Base-by-base conservation (phyloP, 2,113 vertebrate species). In the Actenoides lindsayi region DNA sequence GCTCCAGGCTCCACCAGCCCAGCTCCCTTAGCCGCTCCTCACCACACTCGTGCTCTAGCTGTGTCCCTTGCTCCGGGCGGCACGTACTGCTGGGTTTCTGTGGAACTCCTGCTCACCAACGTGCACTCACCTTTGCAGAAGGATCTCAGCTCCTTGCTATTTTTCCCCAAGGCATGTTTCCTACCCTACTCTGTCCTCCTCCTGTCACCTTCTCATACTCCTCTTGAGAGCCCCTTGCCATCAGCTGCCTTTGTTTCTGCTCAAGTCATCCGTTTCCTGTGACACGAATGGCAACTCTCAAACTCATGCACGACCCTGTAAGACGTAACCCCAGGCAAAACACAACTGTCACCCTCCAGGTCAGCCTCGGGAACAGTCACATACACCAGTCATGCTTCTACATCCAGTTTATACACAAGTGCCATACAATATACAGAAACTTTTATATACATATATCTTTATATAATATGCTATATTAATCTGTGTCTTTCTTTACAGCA, bases 391-490 rank as follows among this genome's bases (percentile, higher is more conserved):
- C 42, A 71, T 86, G 97, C 96, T 96, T 97, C 97, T 94, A 96
- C 97, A 94, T 94, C 73, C 97, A 97, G 83, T 98, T 98, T 98
- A 98, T 98, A 97, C 97, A 98, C 86, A 78, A 78, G 98, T 94
- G 97, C 96, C 98, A 94, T 96, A 96, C 96, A 97, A 98, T 97
- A 94, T 98, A 98, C 97, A 98, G 96, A 98, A 97, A 96, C 91
- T 63, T 83, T 96, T 98, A 98, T 98, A 95, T 98, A 98, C 98
- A 98, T 97, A 97, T 83, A 76, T 98, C 97, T 98, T 98, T 98
- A 98, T 98, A 98, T 92, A 98, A 98, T 98, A 96, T 87, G 98
- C 95, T 98, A 97, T 98, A 98, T 98, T 97, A 92, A 98, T 98
- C 97, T 97, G 84, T 97, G 87, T 98, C 97, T 97, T 95, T 98